These are phyloP conservation scores for Bruchidius siliquastri DNA, from an alignment of 2,888 invertebrate genomes.

Conservation along the genomic window DNA sequence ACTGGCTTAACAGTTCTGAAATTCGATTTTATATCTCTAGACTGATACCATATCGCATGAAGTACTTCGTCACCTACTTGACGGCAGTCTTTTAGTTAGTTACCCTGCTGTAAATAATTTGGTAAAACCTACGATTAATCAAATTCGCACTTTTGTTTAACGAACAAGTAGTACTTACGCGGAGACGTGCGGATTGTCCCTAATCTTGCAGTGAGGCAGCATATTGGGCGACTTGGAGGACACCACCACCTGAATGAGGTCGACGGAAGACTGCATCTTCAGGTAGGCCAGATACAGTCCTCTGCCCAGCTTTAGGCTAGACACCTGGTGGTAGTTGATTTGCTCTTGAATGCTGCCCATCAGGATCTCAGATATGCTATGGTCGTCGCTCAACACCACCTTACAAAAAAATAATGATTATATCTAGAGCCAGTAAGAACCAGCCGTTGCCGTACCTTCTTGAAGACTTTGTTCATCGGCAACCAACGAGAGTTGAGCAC, in stretches of 20 bases:
- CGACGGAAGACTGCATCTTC: slow-evolving; percentile 94
- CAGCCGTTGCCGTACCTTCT: slow-evolving; percentile 48
- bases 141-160: too few relatives aligned
- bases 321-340: slow-evolving; percentile 70
- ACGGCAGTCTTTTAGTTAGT: too few relatives aligned
- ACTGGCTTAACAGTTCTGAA: too few relatives aligned
- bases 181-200: slow-evolving; percentile 94
- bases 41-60: too few relatives aligned
- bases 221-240: slow-evolving; percentile 91
- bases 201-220: slow-evolving; percentile 86
- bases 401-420: not conserved
- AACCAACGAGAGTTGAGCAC: slow-evolving; percentile 91
- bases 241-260: slow-evolving; percentile 88
- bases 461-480: slow-evolving; percentile 68
- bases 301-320: slow-evolving; percentile 73
- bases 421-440: too few relatives aligned
- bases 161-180: slow-evolving; percentile 75
- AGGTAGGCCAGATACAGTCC: slow-evolving; percentile 95
- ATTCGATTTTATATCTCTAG: too few relatives aligned
- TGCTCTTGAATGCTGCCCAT: slow-evolving; percentile 85
- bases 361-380: slow-evolving; percentile 75
- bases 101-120: too few relatives aligned
- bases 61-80: too few relatives aligned
- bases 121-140: too few relatives aligned
- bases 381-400: slow-evolving; percentile 67